A percentile compares a stretch with the other conserved stretches of the same genome.
phyloP scores from a whole-genome alignment of 2,797 vertebrate genomes.

The Tachyglossus aculeatus region DNA sequence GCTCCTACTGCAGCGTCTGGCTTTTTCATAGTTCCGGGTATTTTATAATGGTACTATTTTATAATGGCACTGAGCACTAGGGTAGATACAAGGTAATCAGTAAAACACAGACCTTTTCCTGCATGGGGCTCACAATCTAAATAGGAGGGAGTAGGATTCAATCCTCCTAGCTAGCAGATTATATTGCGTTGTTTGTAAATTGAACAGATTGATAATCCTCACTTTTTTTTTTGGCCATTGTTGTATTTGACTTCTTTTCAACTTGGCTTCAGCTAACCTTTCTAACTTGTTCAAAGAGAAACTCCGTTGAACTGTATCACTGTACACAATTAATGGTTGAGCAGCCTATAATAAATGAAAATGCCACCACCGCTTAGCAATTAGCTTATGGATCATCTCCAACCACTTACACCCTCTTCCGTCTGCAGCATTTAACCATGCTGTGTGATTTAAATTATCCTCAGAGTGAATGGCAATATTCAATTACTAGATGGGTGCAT shows the following conservation, averaged over 20 bases:
- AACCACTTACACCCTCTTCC: constrained; percentile 56
- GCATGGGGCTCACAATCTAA: too few species aligned
- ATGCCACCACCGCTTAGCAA: constrained; percentile 60
- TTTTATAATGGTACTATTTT: too few species aligned
- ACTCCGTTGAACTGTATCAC: constrained; percentile 59
- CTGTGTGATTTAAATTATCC: constrained; percentile 64
- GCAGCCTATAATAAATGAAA: constrained; percentile 65
- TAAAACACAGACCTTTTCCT: too few species aligned
- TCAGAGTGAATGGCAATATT: constrained; percentile 67
- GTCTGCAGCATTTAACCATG: constrained; percentile 58
- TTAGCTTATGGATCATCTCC: constrained; percentile 70
- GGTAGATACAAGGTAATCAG: too few species aligned
- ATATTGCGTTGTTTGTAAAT: background rate
- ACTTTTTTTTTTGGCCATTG: background rate
- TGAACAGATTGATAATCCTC: background rate
- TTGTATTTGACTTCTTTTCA: constrained; percentile 29
- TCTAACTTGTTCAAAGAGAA: constrained; percentile 62
- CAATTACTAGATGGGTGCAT: constrained; percentile 53
- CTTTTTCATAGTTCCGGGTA: background rate
- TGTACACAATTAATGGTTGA: constrained; percentile 62
- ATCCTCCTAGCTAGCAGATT: background rate
- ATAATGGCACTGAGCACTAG: too few species aligned
- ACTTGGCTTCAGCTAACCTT: constrained; percentile 58
- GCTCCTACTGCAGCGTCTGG: too few species aligned
- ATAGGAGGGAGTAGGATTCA: background rate